Conservation (phyloP, 2,113 vertebrate genomes). For the Corythaixoides concolor region DNA sequence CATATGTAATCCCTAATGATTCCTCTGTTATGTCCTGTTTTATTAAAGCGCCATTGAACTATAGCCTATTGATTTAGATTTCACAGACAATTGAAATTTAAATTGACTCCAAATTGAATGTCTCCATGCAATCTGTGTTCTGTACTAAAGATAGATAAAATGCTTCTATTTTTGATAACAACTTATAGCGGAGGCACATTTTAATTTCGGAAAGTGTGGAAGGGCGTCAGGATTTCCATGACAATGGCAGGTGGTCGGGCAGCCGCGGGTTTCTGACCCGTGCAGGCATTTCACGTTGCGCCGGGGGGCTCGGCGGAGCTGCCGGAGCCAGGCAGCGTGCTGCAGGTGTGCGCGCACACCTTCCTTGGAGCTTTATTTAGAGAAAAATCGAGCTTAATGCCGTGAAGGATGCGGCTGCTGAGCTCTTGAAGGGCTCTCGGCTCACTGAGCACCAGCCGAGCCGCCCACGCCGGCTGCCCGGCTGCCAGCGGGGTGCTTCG, state of each 20-base stretch:
- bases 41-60: slow-evolving; percentile 83
- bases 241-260: neutral
- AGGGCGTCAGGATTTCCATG: slow-evolving; percentile 29
- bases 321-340: accelerated
- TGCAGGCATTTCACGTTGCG: accelerated
- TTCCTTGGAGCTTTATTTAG: neutral
- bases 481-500: neutral
- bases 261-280: neutral
- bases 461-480: accelerated
- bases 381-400: neutral
- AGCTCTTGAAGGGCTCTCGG: neutral
- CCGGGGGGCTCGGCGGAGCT: accelerated
- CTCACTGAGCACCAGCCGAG: neutral
- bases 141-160: slow-evolving; percentile 77
- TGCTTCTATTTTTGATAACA: slow-evolving; percentile 80
- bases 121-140: slow-evolving; percentile 79
- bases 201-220: slow-evolving; percentile 52
- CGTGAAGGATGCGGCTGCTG: neutral
- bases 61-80: slow-evolving; percentile 86
- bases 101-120: slow-evolving; percentile 85
- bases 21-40: slow-evolving; percentile 81
- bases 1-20: slow-evolving; percentile 79
- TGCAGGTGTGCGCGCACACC: accelerated
- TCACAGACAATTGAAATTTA: slow-evolving; percentile 87
- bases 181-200: slow-evolving; percentile 60